phyloP scores from a whole-genome alignment of 2,113 vertebrate species.

The Epinephelus moara region DNA sequence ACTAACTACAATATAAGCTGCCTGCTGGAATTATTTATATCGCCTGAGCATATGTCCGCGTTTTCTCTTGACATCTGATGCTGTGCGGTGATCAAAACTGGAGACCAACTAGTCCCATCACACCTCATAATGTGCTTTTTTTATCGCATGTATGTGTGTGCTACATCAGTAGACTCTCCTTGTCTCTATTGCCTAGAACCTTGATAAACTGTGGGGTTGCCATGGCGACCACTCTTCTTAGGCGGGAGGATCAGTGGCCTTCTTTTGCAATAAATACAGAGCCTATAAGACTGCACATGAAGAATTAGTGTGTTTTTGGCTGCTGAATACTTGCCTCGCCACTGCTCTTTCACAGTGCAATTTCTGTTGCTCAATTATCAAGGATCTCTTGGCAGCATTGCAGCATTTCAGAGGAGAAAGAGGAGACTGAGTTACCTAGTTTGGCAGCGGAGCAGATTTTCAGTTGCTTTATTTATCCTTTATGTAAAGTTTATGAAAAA shows the following conservation, averaged over 20 bases:
- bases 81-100: slow-evolving; percentile 1
- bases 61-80: slow-evolving; percentile 19
- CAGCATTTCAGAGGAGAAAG: background rate
- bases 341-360: slow-evolving; percentile 32
- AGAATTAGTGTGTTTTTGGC: slow-evolving; percentile 54
- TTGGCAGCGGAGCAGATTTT: slow-evolving; percentile 9
- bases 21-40: slow-evolving; percentile 5
- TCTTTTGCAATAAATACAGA: slow-evolving; percentile 66
- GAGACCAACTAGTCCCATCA: background rate
- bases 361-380: slow-evolving; percentile 43
- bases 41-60: background rate
- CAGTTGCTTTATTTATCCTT: background rate
- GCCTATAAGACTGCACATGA: slow-evolving; percentile 66
- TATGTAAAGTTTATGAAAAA: background rate
- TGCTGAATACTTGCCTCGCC: slow-evolving; percentile 32
- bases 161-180: slow-evolving; percentile 53
- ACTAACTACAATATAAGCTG: slow-evolving; percentile 36
- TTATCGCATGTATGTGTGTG: slow-evolving; percentile 6
- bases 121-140: background rate
- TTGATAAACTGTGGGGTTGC: slow-evolving; percentile 84
- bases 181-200: slow-evolving; percentile 69
- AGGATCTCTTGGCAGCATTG: slow-evolving; percentile 1
- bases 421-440: background rate
- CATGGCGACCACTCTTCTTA: slow-evolving; percentile 76
- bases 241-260: slow-evolving; percentile 74